Base-by-base conservation (phyloP, 2,113 vertebrate species). In the Hyperopisus bebe region DNA sequence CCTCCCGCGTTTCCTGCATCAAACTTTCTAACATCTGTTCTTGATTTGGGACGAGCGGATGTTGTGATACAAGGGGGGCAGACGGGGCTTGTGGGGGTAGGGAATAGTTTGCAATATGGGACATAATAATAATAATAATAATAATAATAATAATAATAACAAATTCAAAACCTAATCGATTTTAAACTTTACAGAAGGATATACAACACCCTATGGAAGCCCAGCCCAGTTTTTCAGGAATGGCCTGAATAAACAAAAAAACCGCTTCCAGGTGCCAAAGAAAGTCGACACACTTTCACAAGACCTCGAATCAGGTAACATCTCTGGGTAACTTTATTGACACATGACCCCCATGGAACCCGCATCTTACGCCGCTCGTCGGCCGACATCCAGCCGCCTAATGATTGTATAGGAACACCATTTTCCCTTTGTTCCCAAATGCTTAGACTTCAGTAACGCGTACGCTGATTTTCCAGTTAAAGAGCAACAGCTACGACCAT, bases 11-110 rank as follows among this genome's bases (percentile, higher is more conserved):
- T 84, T 89, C 77, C 77, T 85, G 51, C 46, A 27, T 31, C 27
- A 42, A 42, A 39, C 44, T 24, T 47, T 86, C 83, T 6, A 90
- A 51, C 89, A 90, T 90, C 89, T 86, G 89, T 48, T 90, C 44
- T 48, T 89, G 24, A 86, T 89, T 70, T 62, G 17, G n/a, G 6
- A 13, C 9, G 42, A 35, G 31, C 58, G 82, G 89, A 89, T 85
- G 80, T 46, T 86, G 82, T 62, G 31, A 39, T 89, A 5, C 17
- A n/a, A 31, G 48, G 53, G 74, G 77, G 47, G 48, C 35, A 15
- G 2, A 53, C 24, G 19, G 74, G 58, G 88, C 47, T 62, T 27
- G 31, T 27, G 24, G 46, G 48, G 85, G 48, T 2, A 27, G 85
- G 85, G 27, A 35, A 53, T 27, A 42, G 31, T 17, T 42, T 80